Evolutionary conservation across 2,888 invertebrate species (phyloP), one percentile per base, ranked within the genome.

Genomic region (Cephus runcator): DNA sequence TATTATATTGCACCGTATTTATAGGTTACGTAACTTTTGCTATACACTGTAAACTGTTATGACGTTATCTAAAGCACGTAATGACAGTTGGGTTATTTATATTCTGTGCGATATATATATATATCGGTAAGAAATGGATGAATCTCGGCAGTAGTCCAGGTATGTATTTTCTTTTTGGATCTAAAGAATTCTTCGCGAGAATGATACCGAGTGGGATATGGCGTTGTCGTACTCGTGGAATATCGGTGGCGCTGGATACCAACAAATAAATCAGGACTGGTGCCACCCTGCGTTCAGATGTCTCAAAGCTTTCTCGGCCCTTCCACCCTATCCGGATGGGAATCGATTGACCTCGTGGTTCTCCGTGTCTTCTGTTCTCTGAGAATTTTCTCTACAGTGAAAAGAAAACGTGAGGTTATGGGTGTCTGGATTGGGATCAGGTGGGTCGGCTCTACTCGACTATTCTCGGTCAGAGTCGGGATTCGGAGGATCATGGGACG

Each of bases 231-330:
- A 56, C 56, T 56, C 56, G 23, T 23, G 56, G 56, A 56, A 56
- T 56, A 56, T 56, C 56, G 56, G 56, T 23, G 56, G 56, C 23
- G 23, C 56, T 56, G 23, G 78, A 76, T 78, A 78, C 78, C 76
- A 78, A 78, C 76, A 78, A 78, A 78, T 78, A 78, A 78, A 78
- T 78, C 78, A 78, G 33, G 69, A 34, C 56, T 31, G 56, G 56
- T 56, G 56, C 56, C 56, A 56, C 23, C 56, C 56, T 31, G 71
- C 12, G 71, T 34, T 71, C 71, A 9, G 71, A 34, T 33, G 31
- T 71, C 71, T 71, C 71, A 34, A 33, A 71, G 31, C 31, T 71
- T 71, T 71, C 71, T 31, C 71, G 71, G 71, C 71, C 71, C 71
- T 71, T 34, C 33, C 71, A 31, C 31, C 71, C 31, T 71, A 71